Evolutionary conservation across 2,113 vertebrate species (phyloP), one percentile per base, ranked within the genome.

Genomic region (Microcebus griseorufus): DNA sequence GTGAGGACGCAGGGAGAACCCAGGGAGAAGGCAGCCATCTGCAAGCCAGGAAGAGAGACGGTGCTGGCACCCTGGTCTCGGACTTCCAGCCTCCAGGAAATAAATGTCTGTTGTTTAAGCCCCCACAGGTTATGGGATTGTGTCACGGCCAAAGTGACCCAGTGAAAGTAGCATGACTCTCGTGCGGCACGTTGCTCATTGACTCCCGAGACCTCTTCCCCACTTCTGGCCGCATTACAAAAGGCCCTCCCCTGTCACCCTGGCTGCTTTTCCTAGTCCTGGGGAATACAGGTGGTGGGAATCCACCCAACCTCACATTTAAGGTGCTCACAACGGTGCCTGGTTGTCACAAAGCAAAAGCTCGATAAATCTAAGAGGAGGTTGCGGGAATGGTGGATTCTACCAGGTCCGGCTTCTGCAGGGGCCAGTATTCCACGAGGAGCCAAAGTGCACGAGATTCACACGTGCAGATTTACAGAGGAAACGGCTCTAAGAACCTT

Each of bases 111-210:
- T 16, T 37, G 23, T 45, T 45, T 34, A 27, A 45, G 70, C 39
- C 39, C n/a, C 13, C 42, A 76, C 9, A 32, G 48, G 16, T 17
- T 20, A 51, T 11, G 17, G 17, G 75, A 8, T 76, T 32, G 45
- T 76, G 45, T 20, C 5, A 20, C 3, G 27, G 45, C 45, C 27
- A 7, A 27, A 29, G 45, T 12, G 45, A 69, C 25, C 11, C 6
- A 12, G 64, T 20, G 75, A 23, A 23, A 27, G 3, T 1, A 55
- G 62, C 45, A 13, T 2, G 2, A 22, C 72, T 76, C 16, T 34
- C 3, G 6, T 0, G 14, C 3, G 34, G 42, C 29, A 5, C 18
- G 9, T 25, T 5, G 20, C 29, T 32, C 1, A 22, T 23, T 12
- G 32, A 9, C 7, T 27, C 42, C 48, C 39, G 0, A 23, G 5